A percentile compares a stretch with the other conserved stretches of the same genome.
These are phyloP conservation scores for Nannobrachium achirus DNA, from an alignment of 2,113 vertebrate species.

Conservation along the genomic window DNA sequence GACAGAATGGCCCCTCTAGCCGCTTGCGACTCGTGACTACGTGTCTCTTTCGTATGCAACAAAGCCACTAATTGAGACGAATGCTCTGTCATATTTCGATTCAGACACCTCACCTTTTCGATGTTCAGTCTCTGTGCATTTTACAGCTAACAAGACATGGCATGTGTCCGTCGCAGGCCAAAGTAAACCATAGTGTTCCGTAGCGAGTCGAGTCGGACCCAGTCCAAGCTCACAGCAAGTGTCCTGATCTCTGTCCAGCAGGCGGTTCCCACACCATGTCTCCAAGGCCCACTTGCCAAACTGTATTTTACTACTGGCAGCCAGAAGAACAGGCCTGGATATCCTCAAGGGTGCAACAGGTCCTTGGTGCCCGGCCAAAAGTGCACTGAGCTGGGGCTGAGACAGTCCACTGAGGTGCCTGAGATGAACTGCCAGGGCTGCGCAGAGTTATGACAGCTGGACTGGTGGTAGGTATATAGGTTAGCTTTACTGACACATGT, in stretches of 20 bases:
- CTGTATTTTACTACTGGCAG: constrained; percentile 38
- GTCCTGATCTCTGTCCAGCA: neutral
- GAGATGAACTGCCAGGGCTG: neutral
- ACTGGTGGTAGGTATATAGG: neutral
- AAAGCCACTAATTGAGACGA: constrained; percentile 20
- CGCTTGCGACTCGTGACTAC: neutral
- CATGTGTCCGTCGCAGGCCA: neutral
- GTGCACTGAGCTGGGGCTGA: constrained; percentile 16
- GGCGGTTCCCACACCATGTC: constrained; percentile 29
- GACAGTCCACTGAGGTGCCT: neutral
- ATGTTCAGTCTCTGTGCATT: neutral
- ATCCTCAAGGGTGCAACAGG: constrained; percentile 39
- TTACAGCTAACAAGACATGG: neutral
- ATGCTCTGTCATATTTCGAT: constrained; percentile 1
- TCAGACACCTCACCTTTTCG: neutral
- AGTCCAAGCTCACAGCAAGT: neutral
- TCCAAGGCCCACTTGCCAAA: constrained; percentile 35
- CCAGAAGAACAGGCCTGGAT: constrained; percentile 39
- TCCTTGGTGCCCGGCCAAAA: constrained; percentile 45
- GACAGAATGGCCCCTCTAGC: neutral
- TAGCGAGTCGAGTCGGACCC: neutral
- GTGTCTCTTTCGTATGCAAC: neutral
- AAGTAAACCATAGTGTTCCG: neutral
- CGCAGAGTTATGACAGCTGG: constrained; percentile 15
- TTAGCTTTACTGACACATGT: constrained; percentile 25